Conservation (phyloP, 2,888 invertebrate genomes). For the Melanchra persicariae region DNA sequence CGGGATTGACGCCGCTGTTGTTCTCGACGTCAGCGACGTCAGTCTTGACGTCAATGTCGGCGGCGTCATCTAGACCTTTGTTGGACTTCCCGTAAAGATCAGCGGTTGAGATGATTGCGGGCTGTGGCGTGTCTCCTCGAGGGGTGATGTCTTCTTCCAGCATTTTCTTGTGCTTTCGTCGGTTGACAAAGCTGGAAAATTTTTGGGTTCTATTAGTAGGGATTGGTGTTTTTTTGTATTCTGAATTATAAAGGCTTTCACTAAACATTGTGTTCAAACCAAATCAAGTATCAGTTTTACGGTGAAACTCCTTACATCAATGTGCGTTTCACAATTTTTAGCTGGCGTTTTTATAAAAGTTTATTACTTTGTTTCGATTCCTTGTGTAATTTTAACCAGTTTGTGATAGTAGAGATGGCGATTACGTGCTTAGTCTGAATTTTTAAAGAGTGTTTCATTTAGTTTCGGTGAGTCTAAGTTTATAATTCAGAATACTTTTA, state of each 20-base stretch:
- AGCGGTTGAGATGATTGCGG: conserved; percentile 82
- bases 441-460: neutral
- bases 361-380: too few species aligned
- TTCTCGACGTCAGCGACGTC: conserved; percentile 13
- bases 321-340: too few species aligned
- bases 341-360: too few species aligned
- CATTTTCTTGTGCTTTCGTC: conserved; percentile 84
- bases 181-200: conserved; percentile 78
- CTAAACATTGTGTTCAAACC: neutral
- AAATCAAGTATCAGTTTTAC: neutral
- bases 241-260: conserved; percentile 49
- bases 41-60: neutral
- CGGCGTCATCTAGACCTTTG: conserved; percentile 55
- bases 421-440: neutral
- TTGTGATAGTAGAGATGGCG: too few species aligned
- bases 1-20: conserved; percentile 28
- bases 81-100: conserved; percentile 74
- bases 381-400: too few species aligned
- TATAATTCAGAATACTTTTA: conserved; percentile 53
- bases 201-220: conserved; percentile 12
- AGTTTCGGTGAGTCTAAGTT: neutral
- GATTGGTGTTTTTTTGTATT: conserved; percentile 16
- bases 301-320: neutral
- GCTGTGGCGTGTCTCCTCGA: conserved; percentile 76
- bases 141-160: conserved; percentile 81